Evolutionary conservation across 2,888 invertebrate species (phyloP), one percentile per base, ranked within the genome.

Genomic region (Drosophila prolongata): DNA sequence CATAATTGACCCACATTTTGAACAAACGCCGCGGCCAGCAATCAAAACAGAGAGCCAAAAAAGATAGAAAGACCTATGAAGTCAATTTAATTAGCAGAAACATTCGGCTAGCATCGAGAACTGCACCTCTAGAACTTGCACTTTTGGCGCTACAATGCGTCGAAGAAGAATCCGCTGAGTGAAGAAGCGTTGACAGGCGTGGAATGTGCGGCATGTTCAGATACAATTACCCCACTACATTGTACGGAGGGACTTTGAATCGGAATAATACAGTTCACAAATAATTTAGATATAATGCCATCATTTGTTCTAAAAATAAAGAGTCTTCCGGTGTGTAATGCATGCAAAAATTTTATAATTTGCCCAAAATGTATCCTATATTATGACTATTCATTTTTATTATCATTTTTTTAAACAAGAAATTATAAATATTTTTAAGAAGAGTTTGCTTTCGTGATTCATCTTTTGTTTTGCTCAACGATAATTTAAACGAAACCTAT

Each of bases 1-100:
- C 82, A 86, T 86, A 89, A 89, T 90, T 89, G 88, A 90, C 89
- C 89, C 74, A 87, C 81, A 90, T 89, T 79, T 73, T 53, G 68
- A 69, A 72, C 54, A 80, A 71, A 65, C 75, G 40, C 42, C 74
- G 46, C 66, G 46, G 55, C 42, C 47, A 47, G 47, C 47, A 34
- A 47, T 47, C 47, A 47, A 62, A 43, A 37, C 37, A 46, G 49
- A 43, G 70, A 38, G 27, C 10, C 13, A 14, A 3, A 13, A 34
- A 16, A 16, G 16, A 30, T 16, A 27, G 38, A 44, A 47, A 47
- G 47, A 47, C 42, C 38, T 24, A 44, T 42, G 59, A 69, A 69
- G 58, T 71, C 56, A 57, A 77, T 87, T 85, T 85, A 85, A 85
- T 85, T 85, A 89, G 89, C 84, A 71, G 58, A 67, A 84, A 74